Evolutionary conservation across 2,888 invertebrate genomes (phyloP), one percentile per base, ranked within the genome.

Genomic region (Sesia bembeciformis): DNA sequence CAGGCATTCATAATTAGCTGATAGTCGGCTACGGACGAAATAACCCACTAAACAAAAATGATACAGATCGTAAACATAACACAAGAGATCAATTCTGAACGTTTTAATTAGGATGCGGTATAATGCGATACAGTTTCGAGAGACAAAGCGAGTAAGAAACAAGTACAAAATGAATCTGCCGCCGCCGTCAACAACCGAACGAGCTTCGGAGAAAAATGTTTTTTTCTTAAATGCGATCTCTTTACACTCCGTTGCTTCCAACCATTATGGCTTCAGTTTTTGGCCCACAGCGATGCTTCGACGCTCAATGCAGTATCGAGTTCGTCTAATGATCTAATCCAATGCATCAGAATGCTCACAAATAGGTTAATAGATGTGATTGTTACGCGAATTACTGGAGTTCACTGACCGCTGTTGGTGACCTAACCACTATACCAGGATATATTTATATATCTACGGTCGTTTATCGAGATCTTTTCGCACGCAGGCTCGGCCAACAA

Each of bases 21-120:
- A 55, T 66, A 65, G 69, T 66, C 64, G 62, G 63, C 67, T 59
- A 60, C 65, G 64, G 61, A 64, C 72, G 74, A 75, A 80, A 78
- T 79, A 82, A 76, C 72, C 84, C 85, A 84, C 85, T 86, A 84
- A 80, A 78, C 76, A 76, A 84, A 84, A 84, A 76, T 83, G 85
- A 87, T 87, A 81, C 68, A 64, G 66, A 86, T 87, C 87, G 78
- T 76, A 70, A 74, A 74, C 67, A 66, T 62, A 70, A 68, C 68
- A 70, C 70, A 68, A 65, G 64, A 68, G 73, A 81, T 73, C 77
- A 74, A 81, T 83, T 78, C 72, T 62, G 71, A 81, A 87, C 81
- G 74, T 83, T 86, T 86, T 87, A 88, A 89, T 89, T 86, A 86
- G 77, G 74, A 71, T 68, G 67, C 72, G 64, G 63, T 53, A 49